Base-by-base conservation (phyloP, 1,140 invertebrate genomes). In the Hyphantria cunea region DNA sequence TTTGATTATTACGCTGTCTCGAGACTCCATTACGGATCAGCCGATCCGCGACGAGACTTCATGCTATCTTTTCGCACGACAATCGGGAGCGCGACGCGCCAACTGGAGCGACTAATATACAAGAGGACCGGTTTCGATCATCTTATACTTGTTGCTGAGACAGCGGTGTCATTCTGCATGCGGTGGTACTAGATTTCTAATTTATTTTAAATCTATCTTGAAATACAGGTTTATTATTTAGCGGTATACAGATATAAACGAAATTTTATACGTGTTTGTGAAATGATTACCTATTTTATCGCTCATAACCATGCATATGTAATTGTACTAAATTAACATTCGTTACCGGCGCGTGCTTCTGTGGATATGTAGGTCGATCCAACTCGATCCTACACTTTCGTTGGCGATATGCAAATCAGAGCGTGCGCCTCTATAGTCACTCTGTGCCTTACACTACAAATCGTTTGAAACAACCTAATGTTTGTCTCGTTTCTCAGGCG, bases 21-120 rank as follows among this genome's bases (percentile, higher is more conserved):
- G 55, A 53, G 47, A 64, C 60, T 73, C 55, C 62, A 74, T 79
- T 77, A 72, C 71, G 77, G 76, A 82, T 75, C 62, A 25, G 68
- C 39, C 54, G 62, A 80, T 80, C 78, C 66, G 76, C 67, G 64
- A 74, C 74, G 82, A 73, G 70, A 72, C 76, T 73, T 76, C 64
- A 51, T 62, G 63, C 67, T 62, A 67, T 75, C 70, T 63, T 75
- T 88, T 88, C 84, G 78, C 84, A 87, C 85, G 83, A 73, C 72
- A 76, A 84, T 87, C 79, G 72, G 77, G 70, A 82, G 67, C 85
- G 74, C 76, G 71, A 83, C 76, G 69, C 56, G 47, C 25, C 66
- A 87, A 86, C 75, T 88, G 65, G 85, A 88, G 78, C 87, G 80
- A 54, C 71, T 79, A 86, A 87, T 84, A 78, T 80, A 79, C 62